A percentile compares a stretch with the other conserved stretches of the same genome.
phyloP scores from a whole-genome alignment of 2,797 vertebrate species.

The Oreortyx pictus region DNA sequence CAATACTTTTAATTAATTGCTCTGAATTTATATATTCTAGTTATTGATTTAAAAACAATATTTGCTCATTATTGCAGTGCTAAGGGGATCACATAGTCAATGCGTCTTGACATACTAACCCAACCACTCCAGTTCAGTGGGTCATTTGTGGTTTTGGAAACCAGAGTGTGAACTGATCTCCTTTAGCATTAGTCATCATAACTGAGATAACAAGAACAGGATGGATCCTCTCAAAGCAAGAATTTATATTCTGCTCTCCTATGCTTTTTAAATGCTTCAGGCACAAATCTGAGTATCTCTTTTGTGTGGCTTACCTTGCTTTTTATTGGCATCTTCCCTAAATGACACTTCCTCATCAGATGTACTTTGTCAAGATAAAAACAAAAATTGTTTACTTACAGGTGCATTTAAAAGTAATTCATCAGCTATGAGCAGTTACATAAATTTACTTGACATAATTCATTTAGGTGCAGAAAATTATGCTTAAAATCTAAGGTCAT shows the following conservation, averaged over 20 bases:
- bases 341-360: background rate
- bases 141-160: background rate
- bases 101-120: background rate
- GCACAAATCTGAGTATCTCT: background rate
- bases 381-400: background rate
- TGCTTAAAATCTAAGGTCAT: fast-evolving
- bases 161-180: background rate
- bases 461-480: background rate
- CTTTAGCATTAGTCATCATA: background rate
- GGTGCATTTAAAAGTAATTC: background rate
- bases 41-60: background rate
- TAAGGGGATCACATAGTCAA: background rate
- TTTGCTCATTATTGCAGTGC: background rate
- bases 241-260: background rate
- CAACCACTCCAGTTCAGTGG: background rate
- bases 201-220: background rate
- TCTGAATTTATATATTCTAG: background rate
- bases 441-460: background rate
- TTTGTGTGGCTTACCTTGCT: background rate
- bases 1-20: background rate
- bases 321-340: background rate
- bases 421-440: background rate
- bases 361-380: background rate
- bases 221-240: background rate
- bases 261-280: background rate